These are phyloP conservation scores for Mesochorus sp. DNA, from an alignment of 2,888 invertebrate species.

Conservation along the genomic window DNA sequence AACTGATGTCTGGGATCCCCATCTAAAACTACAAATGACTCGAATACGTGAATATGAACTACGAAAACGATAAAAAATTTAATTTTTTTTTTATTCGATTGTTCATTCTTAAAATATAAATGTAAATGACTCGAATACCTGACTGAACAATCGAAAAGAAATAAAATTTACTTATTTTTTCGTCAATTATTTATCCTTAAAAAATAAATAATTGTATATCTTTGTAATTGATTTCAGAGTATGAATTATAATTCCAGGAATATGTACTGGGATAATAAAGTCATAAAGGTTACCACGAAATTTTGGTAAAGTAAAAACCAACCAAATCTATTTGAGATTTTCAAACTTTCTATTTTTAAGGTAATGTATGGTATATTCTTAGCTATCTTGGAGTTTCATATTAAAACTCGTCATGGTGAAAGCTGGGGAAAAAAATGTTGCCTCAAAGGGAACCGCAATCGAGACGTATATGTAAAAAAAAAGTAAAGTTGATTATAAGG, in stretches of 20 bases:
- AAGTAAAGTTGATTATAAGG: slow-evolving; percentile 2
- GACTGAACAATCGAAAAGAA: too few relatives aligned
- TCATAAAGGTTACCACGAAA: slow-evolving; percentile 13
- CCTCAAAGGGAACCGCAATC: slow-evolving; percentile 11
- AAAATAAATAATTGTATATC: too few relatives aligned
- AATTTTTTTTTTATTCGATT: too few relatives aligned
- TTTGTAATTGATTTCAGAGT: too few relatives aligned
- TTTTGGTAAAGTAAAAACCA: slow-evolving; percentile 42
- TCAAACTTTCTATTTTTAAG: not conserved
- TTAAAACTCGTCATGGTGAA: slow-evolving; percentile 66
- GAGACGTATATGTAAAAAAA: not conserved
- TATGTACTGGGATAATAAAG: not conserved
- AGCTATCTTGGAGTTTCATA: slow-evolving; percentile 48
- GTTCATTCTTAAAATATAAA: too few relatives aligned
- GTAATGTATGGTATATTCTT: not conserved
- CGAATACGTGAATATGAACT: slow-evolving; percentile 58
- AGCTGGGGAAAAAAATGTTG: slow-evolving; percentile 20
- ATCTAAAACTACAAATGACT: slow-evolving; percentile 44
- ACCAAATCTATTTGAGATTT: slow-evolving; percentile 5
- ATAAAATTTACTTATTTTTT: too few relatives aligned
- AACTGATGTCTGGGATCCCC: slow-evolving; percentile 15
- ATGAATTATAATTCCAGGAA: not conserved
- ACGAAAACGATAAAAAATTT: slow-evolving; percentile 47
- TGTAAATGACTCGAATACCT: too few relatives aligned
- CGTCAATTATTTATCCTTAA: too few relatives aligned